phyloP scores from a whole-genome alignment of 2,113 vertebrate genomes.

The Rattus rattus region DNA sequence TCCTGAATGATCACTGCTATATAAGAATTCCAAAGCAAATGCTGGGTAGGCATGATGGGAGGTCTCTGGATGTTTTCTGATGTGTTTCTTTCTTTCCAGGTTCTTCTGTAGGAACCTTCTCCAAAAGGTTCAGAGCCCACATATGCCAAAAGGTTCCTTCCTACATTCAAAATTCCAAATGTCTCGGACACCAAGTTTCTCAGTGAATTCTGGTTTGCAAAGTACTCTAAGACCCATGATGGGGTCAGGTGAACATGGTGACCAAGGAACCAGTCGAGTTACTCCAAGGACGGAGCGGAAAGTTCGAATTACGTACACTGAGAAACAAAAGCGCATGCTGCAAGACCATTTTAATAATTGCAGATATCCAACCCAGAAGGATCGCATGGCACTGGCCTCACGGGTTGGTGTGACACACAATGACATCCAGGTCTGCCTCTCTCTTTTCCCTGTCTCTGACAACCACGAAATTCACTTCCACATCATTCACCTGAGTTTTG shows the following conservation, averaged over 20 bases:
- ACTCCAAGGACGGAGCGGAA: not conserved
- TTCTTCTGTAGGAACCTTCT: no score
- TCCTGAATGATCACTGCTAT: not conserved
- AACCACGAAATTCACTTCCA: not conserved
- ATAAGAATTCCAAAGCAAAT: not conserved
- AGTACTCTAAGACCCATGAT: no score
- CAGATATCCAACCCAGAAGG: not conserved
- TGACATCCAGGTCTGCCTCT: not conserved
- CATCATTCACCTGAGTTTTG: not conserved
- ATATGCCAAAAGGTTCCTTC: no score
- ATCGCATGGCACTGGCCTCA: accelerated
- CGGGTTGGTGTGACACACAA: no score
- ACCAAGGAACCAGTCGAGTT: not conserved
- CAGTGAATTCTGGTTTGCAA: no score
- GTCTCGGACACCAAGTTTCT: no score
- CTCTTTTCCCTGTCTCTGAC: not conserved
- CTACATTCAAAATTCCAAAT: not conserved
- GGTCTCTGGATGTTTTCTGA: no score
- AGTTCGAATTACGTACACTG: not conserved
- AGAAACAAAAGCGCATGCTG: not conserved
- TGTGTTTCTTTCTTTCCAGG: no score
- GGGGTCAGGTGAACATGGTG: not conserved
- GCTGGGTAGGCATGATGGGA: no score
- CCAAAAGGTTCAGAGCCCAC: no score
- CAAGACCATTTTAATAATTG: not conserved